Conservation (phyloP, 2,797 vertebrate genomes). For the Melanotaenia maccullochi region DNA sequence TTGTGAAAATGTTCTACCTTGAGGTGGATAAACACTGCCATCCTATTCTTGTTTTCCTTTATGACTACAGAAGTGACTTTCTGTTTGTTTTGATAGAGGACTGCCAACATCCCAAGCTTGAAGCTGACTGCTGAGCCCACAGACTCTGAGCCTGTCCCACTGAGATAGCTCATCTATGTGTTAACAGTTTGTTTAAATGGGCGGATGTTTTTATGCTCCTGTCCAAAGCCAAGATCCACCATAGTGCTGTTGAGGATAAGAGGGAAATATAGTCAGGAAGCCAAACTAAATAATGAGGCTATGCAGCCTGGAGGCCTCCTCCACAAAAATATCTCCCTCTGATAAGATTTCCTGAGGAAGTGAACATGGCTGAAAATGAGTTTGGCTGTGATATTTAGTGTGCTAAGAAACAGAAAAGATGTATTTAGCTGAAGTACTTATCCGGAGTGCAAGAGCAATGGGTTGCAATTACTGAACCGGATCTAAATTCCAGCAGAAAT, state of each 20-base stretch:
- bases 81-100: constrained; percentile 57
- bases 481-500: constrained; percentile 47
- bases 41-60: constrained; percentile 45
- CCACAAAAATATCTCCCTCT: constrained; percentile 70
- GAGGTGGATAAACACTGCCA: constrained; percentile 28
- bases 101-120: constrained; percentile 53
- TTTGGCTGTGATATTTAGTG: constrained; percentile 71
- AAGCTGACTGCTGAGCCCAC: constrained; percentile 62
- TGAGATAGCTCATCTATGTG: constrained; percentile 73
- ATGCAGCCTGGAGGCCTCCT: constrained; percentile 64
- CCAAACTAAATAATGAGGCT: constrained; percentile 79
- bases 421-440: constrained; percentile 55
- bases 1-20: constrained; percentile 22
- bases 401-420: constrained; percentile 62
- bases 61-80: constrained; percentile 55
- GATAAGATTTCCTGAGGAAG: constrained; percentile 77
- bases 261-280: constrained; percentile 78
- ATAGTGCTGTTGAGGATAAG: constrained; percentile 73
- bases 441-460: constrained; percentile 40
- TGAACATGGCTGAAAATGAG: constrained; percentile 73
- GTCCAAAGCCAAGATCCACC: constrained; percentile 70
- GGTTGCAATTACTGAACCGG: constrained; percentile 47
- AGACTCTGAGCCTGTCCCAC: constrained; percentile 61
- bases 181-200: constrained; percentile 80
- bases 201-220: constrained; percentile 77